A percentile compares a stretch with the other conserved stretches of the same genome.
Evolutionary conservation across 2,113 vertebrate genomes (phyloP).

Genomic region (Lophotis ruficrista): DNA sequence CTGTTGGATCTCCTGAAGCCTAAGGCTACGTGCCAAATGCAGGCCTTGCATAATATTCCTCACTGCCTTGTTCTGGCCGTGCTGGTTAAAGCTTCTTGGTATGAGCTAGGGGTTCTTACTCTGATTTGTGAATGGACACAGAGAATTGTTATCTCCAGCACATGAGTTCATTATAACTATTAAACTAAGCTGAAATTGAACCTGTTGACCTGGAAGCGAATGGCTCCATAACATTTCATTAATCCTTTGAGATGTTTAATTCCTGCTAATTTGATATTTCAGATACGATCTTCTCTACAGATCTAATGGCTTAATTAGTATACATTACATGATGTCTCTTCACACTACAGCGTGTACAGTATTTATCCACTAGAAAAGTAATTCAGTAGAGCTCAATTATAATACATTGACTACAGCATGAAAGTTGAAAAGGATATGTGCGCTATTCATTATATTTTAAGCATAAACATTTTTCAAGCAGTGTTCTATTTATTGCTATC

Average conservation of each 20-base stretch:
- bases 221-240: slow-evolving; percentile 61
- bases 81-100: neutral
- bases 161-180: slow-evolving; percentile 56
- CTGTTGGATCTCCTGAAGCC: neutral
- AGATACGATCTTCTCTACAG: slow-evolving; percentile 58
- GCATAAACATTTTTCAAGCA: slow-evolving; percentile 11
- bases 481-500: neutral
- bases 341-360: slow-evolving; percentile 43
- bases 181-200: slow-evolving; percentile 54
- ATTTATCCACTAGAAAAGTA: slow-evolving; percentile 62
- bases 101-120: neutral
- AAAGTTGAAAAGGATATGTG: neutral
- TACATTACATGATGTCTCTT: slow-evolving; percentile 63
- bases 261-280: slow-evolving; percentile 69
- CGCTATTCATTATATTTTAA: neutral
- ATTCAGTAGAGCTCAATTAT: slow-evolving; percentile 53
- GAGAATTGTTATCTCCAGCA: slow-evolving; percentile 29
- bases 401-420: slow-evolving; percentile 22
- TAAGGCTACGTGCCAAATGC: neutral
- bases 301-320: slow-evolving; percentile 71
- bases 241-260: slow-evolving; percentile 66
- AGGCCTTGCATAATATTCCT: neutral
- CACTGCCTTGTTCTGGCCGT: neutral
- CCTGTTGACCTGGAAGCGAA: slow-evolving; percentile 64
- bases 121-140: neutral